Base-by-base conservation (phyloP, 2,797 vertebrate genomes). In the Periophthalmus magnuspinnatus region DNA sequence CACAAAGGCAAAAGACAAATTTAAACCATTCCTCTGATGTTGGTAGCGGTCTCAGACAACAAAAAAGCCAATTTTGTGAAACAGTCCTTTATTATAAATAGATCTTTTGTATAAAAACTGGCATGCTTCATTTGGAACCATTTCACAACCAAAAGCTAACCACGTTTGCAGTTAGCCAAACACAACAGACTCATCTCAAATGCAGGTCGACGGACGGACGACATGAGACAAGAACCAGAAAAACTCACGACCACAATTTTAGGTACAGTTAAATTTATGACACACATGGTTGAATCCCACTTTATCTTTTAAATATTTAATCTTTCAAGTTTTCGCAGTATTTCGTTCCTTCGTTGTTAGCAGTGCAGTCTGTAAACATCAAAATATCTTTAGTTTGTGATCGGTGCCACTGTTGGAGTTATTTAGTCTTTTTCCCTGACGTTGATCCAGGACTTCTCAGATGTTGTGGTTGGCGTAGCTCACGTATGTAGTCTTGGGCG, bases 11-110 rank as follows among this genome's bases (percentile, higher is more conserved):
- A 55, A 22, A 22, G 21, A 55, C 9, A 55, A 10, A 55, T 22
- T 55, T 22, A 8, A 55, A 55, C 52, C 55, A 10, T 32, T 28
- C 14, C 55, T 22, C 22, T 24, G 54, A 1, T 13, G 58, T 19
- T 17, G 13, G 17, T 36, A 34, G 9, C 10, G 33, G 11, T 22
- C 36, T 41, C 34, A 63, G 41, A 8, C 62, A 64, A 48, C 64
- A 47, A 64, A 90, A 66, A 87, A 93, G 94, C 91, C 93, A 92
- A 84, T 91, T 92, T 93, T 97, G 94, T 93, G 96, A 97, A 98
- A 97, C 95, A 96, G 97, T 98, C 95, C 94, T 98, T 99, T 97
- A 98, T 99, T 97, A 96, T 95, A 98, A 99, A 99, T 96, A 97
- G 95, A 96, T 95, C 93, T 95, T 95, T 95, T 95, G 95, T 98